phyloP scores from a whole-genome alignment of 1,140 invertebrate genomes.

The Lamellibrachia luymesi region DNA sequence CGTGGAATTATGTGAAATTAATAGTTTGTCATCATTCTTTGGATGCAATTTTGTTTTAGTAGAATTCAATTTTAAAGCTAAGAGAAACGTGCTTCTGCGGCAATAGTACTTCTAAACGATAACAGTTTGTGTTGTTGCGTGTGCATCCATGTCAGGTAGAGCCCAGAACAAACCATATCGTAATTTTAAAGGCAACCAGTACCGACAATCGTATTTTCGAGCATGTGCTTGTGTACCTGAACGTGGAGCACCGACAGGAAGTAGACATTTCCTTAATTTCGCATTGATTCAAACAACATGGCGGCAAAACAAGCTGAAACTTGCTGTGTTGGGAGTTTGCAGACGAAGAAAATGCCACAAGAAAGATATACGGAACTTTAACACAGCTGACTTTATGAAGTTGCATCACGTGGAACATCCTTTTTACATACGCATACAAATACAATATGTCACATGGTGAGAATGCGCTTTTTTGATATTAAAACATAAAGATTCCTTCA shows the following conservation, averaged over 20 bases:
- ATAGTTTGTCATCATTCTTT: too few species aligned
- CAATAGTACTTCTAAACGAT: background rate
- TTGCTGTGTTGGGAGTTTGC: background rate
- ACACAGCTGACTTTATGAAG: background rate
- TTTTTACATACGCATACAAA: background rate
- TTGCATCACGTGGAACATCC: background rate
- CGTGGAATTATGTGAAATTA: background rate
- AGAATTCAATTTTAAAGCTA: too few species aligned
- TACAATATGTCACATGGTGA: background rate
- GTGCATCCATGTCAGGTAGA: background rate
- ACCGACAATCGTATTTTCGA: background rate
- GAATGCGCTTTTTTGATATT: background rate
- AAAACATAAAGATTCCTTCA: background rate
- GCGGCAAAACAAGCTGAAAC: slow-evolving; percentile 16
- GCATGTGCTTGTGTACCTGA: background rate
- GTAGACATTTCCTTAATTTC: background rate
- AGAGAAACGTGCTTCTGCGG: background rate
- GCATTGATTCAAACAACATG: slow-evolving; percentile 13
- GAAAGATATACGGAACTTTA: background rate
- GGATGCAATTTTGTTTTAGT: too few species aligned
- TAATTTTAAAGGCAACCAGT: background rate
- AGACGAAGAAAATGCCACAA: slow-evolving; percentile 8
- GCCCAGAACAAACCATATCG: background rate
- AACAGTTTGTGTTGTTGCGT: background rate
- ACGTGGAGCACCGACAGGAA: background rate